Evolutionary conservation across 2,113 vertebrate species (phyloP), one percentile per base, ranked within the genome.

Genomic region (Prunella himalayana): DNA sequence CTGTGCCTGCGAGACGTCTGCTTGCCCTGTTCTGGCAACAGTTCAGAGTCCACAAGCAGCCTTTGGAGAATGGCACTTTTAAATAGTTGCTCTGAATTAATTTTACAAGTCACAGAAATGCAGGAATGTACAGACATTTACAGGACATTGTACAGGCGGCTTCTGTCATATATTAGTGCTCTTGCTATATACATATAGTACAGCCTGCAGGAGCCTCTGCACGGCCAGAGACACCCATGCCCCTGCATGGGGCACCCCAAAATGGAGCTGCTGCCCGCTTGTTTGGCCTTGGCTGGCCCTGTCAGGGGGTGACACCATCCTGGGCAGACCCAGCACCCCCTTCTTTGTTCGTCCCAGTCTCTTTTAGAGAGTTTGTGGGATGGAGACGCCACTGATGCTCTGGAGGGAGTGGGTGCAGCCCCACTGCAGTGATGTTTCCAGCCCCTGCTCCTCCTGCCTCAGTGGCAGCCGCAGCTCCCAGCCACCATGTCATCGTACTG

Each of bases 401-500:
- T 23, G 24, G 31, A 57, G 42, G 54, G 56, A 83, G 66, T 0
- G 0, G 65, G 16, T 81, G 64, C 73, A 75, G 60, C 33, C 37
- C 31, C 66, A 0, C 27, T 6, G 5, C 1, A 0, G 15, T 0
- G 0, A 39, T 6, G 1, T 27, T 51, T 44, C 72, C 44, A 11
- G 39, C 54, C 20, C 47, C 44, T 17, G 37, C 57, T 68, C 63
- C n/a, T 50, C 71, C 61, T 7, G 30, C 45, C 33, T 97, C 94
- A 98, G 86, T 97, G 98, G 64, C 99, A 99, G 30, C 98, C 98
- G 0, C 98, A 99, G 92, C 98, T 98, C 25, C 97, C 96, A 0
- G 98, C 98, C 82, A 98, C 98, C 98, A 99, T 99, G 93, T 98
- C 98, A 0, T 98, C 97, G 0, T 98, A 99, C 91, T 98, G 98